phyloP scores from a whole-genome alignment of 2,888 invertebrate species.

The Nomada ferruginata region DNA sequence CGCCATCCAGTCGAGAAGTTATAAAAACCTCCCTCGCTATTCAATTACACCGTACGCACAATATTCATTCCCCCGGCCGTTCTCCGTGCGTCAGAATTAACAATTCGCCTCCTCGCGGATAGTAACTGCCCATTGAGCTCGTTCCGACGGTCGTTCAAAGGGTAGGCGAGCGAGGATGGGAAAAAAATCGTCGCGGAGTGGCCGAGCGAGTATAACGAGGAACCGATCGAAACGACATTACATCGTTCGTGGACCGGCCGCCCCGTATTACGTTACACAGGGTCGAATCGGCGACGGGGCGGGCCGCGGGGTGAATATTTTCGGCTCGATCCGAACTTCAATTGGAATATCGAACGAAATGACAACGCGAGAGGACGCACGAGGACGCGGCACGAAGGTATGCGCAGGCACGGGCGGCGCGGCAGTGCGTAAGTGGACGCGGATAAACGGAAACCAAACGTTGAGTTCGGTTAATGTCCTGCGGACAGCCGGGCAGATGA shows the following conservation, averaged over 20 bases:
- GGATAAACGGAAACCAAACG: conserved; percentile 77
- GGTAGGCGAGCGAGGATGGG: background rate
- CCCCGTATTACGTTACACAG: conserved; percentile 17
- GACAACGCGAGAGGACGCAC: conserved; percentile 53
- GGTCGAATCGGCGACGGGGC: background rate
- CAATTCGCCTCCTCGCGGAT: background rate
- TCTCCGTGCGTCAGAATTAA: background rate
- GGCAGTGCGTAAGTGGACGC: conserved; percentile 62
- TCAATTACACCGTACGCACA: background rate
- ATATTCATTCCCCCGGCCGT: background rate
- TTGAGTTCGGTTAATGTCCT: conserved; percentile 80
- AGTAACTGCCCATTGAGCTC: background rate
- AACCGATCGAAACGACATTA: conserved; percentile 45
- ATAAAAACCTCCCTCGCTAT: background rate
- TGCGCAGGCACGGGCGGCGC: conserved; percentile 40
- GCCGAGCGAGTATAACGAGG: conserved; percentile 40
- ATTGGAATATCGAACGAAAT: conserved; percentile 59
- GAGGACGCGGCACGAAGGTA: conserved; percentile 38
- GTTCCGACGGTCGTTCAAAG: background rate
- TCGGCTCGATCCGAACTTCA: conserved; percentile 32
- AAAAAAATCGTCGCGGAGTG: background rate
- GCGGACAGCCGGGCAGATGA: conserved; percentile 80
- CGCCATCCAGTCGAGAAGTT: background rate
- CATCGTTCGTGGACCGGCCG: background rate
- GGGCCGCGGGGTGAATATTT: background rate